phyloP scores from a whole-genome alignment of 1,140 invertebrate genomes.

The Diprion similis region DNA sequence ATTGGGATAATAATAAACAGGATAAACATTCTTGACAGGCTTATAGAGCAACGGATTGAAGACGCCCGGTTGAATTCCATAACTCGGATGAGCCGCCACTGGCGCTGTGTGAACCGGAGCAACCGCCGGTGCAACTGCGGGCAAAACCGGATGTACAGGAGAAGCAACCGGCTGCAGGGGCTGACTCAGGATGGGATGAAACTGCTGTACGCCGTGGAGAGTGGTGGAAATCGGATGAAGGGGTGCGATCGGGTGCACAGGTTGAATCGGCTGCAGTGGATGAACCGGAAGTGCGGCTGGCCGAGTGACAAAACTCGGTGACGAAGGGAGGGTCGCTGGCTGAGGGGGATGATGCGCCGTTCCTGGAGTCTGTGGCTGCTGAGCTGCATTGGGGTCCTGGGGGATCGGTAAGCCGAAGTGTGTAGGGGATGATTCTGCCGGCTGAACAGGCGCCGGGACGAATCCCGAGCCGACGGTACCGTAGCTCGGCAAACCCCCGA shows the following conservation, averaged over 20 bases:
- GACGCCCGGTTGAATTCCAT: conserved; percentile 40
- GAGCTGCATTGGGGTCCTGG: conserved; percentile 11
- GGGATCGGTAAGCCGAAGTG: conserved; percentile 53
- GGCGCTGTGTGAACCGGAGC: conserved; percentile 26
- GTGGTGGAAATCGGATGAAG: conserved; percentile 37
- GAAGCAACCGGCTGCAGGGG: conserved; percentile 37
- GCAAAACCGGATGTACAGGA: conserved; percentile 27
- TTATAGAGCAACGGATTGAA: conserved; percentile 48
- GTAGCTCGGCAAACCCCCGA: conserved; percentile 38
- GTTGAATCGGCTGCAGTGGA: conserved; percentile 12
- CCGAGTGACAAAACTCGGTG: conserved; percentile 31
- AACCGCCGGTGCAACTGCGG: conserved; percentile 19
- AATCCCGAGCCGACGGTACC: conserved; percentile 29
- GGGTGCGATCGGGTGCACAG: conserved; percentile 20
- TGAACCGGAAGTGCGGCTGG: conserved; percentile 25
- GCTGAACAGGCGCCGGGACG: conserved; percentile 23
- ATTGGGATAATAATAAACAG: conserved; percentile 49
- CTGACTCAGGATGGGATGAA: conserved; percentile 29
- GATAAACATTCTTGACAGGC: conserved; percentile 47
- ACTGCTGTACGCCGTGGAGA: neutral
- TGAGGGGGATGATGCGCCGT: conserved; percentile 10
- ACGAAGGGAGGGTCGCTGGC: conserved; percentile 11
- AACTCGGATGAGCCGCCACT: conserved; percentile 39
- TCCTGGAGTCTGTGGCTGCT: conserved; percentile 10
- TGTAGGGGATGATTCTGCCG: conserved; percentile 39